Conservation (phyloP, 2,113 vertebrate genomes). For the Peromyscus maniculatus region DNA sequence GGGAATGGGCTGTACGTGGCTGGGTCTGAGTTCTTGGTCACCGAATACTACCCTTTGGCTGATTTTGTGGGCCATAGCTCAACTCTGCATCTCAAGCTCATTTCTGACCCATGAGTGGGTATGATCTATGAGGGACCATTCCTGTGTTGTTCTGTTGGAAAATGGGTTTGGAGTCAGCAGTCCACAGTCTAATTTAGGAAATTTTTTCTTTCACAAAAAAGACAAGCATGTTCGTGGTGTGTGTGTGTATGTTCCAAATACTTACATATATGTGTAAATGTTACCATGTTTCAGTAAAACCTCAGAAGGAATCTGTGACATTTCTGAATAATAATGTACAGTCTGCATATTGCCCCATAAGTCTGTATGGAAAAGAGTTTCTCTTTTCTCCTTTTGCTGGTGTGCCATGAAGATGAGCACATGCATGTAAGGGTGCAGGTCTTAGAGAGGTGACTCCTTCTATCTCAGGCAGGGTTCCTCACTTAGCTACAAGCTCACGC, state of each 20-base stretch:
- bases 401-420: neutral
- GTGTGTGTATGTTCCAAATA: neutral
- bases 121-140: neutral
- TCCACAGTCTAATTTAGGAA: neutral
- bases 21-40: neutral
- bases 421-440: neutral
- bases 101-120: neutral
- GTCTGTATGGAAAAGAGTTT: neutral
- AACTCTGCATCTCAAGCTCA: neutral
- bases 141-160: neutral
- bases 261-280: neutral
- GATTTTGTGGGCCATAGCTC: neutral
- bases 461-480: neutral
- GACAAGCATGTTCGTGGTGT: neutral
- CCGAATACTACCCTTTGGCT: neutral
- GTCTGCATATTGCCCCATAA: neutral
- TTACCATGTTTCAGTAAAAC: neutral
- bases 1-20: neutral
- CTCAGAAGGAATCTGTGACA: neutral
- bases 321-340: neutral
- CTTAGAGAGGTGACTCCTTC: neutral
- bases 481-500: neutral
- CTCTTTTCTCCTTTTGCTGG: neutral
- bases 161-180: neutral
- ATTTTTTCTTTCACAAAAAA: conserved; percentile 6